These are phyloP conservation scores for Acanthosepion pharaonis DNA, from an alignment of 2,888 invertebrate genomes.

Conservation along the genomic window DNA sequence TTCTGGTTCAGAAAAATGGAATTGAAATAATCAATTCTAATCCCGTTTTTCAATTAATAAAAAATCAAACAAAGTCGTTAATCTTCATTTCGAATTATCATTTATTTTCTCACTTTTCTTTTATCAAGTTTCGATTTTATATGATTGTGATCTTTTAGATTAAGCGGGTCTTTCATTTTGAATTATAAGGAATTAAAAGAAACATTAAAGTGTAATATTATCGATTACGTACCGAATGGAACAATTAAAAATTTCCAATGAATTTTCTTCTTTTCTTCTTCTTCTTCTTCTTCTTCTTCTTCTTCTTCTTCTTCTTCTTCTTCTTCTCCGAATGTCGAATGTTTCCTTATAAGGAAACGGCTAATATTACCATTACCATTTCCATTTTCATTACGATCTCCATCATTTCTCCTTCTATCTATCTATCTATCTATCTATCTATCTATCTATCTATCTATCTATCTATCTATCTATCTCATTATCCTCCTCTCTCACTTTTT, in stretches of 20 bases:
- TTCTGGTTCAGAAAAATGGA: not conserved
- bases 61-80: not conserved
- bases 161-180: not conserved
- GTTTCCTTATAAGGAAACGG: no score
- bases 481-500: no score
- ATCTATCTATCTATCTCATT: no score
- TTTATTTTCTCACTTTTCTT: not conserved
- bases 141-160: not conserved
- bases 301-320: no score
- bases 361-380: no score
- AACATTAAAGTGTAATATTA: not conserved
- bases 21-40: not conserved
- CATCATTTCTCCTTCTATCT: no score
- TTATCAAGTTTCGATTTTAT: not conserved
- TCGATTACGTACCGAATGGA: not conserved
- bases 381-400: no score
- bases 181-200: not conserved
- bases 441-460: no score
- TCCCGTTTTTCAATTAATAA: slow-evolving; percentile 22
- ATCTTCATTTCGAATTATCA: not conserved
- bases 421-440: no score
- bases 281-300: not conserved
- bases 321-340: no score
- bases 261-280: not conserved
- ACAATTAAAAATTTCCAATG: not conserved